Base-by-base conservation (phyloP, 2,888 invertebrate genomes). In the Crocallis elinguaria region DNA sequence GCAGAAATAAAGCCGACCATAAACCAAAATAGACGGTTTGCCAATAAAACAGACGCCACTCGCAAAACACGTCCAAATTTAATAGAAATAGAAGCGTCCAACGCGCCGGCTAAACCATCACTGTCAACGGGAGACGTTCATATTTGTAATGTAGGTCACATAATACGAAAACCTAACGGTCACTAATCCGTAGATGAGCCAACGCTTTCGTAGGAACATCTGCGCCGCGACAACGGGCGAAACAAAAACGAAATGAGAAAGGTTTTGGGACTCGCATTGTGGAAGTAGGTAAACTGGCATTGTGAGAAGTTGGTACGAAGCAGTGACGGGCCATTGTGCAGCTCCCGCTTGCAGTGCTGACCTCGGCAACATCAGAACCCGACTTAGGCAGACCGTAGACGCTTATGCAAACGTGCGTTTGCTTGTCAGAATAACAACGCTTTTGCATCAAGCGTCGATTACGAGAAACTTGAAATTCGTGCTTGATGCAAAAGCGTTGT, bases 241-340 rank as follows among this genome's bases (percentile, higher is more conserved):
- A 85, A 89, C 89, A 89, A 89, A 89, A 88, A 88, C 89, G 79
- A 80, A 84, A 89, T 89, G 88, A 88, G 86, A 88, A 86, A 89
- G 88, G 86, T 86, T 88, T 75, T 82, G 82, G 77, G 78, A 82
- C 80, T 82, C 77, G 79, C 77, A 85, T 84, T 86, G 88, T 84
- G 74, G 79, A 74, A 82, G 42, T 43, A 74, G 82, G 42, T 43
- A 14, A 11, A 33, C 29, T 79, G 77, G 52, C 50, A 87, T 86
- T 88, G 88, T 84, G 74, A 79, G 71, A 83, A 86, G 78, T 86
- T 85, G 80, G 73, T 76, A 79, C 76, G 78, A 77, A 78, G 76
- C 77, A 74, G 66, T 71, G 69, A 69, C 65, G 57, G 57, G 62
- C 68, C 59, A 77, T 75, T 75, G 70, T 75, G 57, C 35, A 36